Conservation (phyloP, 2,113 vertebrate species). For the Alouatta palliata region DNA sequence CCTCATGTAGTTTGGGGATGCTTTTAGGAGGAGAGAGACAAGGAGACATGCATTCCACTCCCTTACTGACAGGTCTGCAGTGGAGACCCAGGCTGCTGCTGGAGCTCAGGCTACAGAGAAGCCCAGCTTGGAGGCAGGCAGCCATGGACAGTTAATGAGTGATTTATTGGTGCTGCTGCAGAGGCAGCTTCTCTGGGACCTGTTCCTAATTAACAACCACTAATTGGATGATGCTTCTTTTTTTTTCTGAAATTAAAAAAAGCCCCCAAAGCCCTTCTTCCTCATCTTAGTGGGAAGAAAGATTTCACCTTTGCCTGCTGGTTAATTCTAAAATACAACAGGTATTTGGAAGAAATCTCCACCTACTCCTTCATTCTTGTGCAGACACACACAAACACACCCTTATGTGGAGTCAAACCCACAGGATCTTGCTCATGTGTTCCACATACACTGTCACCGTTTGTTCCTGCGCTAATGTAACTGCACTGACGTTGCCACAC, state of each 20-base stretch:
- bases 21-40: background rate
- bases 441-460: background rate
- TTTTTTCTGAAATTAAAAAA: background rate
- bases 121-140: background rate
- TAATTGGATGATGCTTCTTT: constrained; percentile 71
- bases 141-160: constrained; percentile 82
- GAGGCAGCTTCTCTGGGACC: constrained; percentile 73
- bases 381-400: background rate
- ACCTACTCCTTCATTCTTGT: background rate
- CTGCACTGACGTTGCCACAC: accelerated
- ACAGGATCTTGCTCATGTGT: accelerated
- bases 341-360: background rate
- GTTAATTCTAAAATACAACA: constrained; percentile 24
- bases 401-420: background rate
- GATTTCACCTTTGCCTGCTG: constrained; percentile 21
- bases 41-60: accelerated
- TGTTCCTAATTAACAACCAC: constrained; percentile 83
- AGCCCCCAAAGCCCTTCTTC: constrained; percentile 7
- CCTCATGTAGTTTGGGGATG: too few species aligned
- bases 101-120: background rate
- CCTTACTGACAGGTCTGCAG: background rate
- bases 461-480: background rate
- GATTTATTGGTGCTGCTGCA: constrained; percentile 79
- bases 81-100: background rate
- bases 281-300: background rate